Evolutionary conservation across 2,797 vertebrate species (phyloP).

Genomic region (Apogon talboti): DNA sequence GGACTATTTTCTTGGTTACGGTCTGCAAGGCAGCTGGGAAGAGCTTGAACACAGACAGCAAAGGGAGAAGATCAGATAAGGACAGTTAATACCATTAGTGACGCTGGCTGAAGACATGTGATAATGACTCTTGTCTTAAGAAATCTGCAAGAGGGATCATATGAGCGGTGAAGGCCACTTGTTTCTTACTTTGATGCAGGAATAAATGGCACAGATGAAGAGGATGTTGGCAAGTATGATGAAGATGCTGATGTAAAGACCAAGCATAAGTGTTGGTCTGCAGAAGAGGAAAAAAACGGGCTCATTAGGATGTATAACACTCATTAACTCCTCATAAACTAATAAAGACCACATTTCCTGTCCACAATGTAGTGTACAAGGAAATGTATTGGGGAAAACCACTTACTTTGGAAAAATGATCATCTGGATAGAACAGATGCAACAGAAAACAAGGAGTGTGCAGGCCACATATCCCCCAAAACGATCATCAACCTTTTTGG

Average conservation of each 20-base stretch:
- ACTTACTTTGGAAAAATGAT: conserved; percentile 91
- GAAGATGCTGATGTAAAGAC: conserved; percentile 89
- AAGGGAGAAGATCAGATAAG: conserved; percentile 53
- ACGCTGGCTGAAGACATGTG: conserved; percentile 50
- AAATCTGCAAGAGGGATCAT: conserved; percentile 40
- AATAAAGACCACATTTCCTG: conserved; percentile 63
- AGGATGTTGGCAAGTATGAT: conserved; percentile 88
- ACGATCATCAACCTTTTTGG: conserved; percentile 93
- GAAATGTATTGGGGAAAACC: conserved; percentile 18
- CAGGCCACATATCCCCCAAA: conserved; percentile 94
- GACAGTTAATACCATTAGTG: conserved; percentile 60
- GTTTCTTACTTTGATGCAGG: conserved; percentile 90
- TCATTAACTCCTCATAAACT: conserved; percentile 72
- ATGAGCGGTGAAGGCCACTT: conserved; percentile 19
- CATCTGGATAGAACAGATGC: conserved; percentile 91
- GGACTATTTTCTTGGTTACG: conserved; percentile 90
- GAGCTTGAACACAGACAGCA: conserved; percentile 55
- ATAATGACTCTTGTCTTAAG: conserved; percentile 51
- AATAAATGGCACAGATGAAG: conserved; percentile 93
- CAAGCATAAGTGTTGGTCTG: conserved; percentile 91
- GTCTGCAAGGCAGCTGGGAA: conserved; percentile 89
- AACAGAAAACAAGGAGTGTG: conserved; percentile 91
- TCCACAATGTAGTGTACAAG: conserved; percentile 16
- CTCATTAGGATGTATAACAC: conserved; percentile 53
- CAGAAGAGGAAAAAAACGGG: conserved; percentile 45